Evolutionary conservation across 2,113 vertebrate species (phyloP).

Genomic region (Melospiza georgiana): DNA sequence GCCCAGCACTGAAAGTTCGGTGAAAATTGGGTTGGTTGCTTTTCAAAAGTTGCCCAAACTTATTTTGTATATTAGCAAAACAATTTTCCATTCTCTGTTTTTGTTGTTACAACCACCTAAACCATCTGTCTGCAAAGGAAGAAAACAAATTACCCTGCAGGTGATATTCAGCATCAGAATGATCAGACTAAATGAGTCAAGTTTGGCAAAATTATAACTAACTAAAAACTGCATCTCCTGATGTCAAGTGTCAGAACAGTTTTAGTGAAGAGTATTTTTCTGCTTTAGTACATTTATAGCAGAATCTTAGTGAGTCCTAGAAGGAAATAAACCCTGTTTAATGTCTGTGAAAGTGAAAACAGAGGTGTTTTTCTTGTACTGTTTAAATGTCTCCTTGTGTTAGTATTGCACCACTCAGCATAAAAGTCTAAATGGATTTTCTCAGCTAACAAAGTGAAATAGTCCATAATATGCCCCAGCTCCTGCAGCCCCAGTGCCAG

Average conservation of each 20-base stretch:
- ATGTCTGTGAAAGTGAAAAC: not conserved
- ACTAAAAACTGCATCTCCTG: not conserved
- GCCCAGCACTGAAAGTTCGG: not conserved
- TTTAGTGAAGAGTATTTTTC: not conserved
- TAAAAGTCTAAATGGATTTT: slow-evolving; percentile 24
- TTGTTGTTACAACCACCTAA: not conserved
- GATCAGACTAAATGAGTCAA: not conserved
- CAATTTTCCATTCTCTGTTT: not conserved
- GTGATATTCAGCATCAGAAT: not conserved
- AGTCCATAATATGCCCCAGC: not conserved
- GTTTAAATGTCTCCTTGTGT: not conserved
- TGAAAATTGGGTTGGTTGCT: not conserved
- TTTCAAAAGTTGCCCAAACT: not conserved
- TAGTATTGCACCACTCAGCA: not conserved
- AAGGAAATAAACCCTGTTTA: not conserved
- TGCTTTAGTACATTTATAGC: not conserved
- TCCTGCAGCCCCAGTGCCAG: not conserved
- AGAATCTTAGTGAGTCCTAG: not conserved
- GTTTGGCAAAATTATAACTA: not conserved
- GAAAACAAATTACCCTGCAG: not conserved
- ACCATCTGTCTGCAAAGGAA: not conserved
- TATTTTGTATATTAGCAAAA: not conserved
- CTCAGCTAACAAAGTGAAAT: not conserved
- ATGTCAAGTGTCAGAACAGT: not conserved
- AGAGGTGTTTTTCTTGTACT: not conserved